Conservation (phyloP, 2,888 invertebrate genomes). For the Ypsolopha scabrella region DNA sequence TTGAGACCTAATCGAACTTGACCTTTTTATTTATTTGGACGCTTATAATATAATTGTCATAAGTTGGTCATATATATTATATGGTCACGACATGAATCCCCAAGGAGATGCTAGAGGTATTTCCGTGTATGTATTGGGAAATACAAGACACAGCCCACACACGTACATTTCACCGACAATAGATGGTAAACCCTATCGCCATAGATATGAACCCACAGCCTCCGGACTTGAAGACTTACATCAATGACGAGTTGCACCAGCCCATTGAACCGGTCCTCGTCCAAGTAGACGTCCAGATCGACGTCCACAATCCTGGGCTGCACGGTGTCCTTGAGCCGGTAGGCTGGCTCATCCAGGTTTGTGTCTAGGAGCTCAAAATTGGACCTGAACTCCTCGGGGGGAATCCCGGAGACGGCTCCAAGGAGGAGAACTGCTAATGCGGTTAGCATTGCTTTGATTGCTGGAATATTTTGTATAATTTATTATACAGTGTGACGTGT, state of each 20-base stretch:
- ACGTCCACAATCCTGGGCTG: conserved; percentile 33
- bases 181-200: too few relatives aligned
- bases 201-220: too few relatives aligned
- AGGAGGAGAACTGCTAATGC: conserved; percentile 22
- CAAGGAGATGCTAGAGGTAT: too few relatives aligned
- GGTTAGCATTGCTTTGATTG: conserved; percentile 33
- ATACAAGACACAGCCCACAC: too few relatives aligned
- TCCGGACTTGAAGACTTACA: conserved; percentile 24
- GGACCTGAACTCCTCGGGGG: conserved; percentile 32
- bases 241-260: conserved; percentile 28
- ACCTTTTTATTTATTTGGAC: too few relatives aligned
- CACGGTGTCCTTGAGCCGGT: conserved; percentile 38
- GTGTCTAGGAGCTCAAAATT: conserved; percentile 40
- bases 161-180: too few relatives aligned
- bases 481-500: too few relatives aligned
- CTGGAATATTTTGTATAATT: conserved; percentile 15
- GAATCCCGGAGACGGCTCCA: conserved; percentile 29
- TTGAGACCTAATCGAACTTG: too few relatives aligned
- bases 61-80: too few relatives aligned
- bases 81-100: too few relatives aligned
- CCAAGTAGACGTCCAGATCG: conserved; percentile 42
- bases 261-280: conserved; percentile 35
- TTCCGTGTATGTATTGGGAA: too few relatives aligned
- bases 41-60: too few relatives aligned
- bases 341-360: conserved; percentile 39